Conservation (phyloP, 2,888 invertebrate species). For the Drosophila neoperkinsi region DNA sequence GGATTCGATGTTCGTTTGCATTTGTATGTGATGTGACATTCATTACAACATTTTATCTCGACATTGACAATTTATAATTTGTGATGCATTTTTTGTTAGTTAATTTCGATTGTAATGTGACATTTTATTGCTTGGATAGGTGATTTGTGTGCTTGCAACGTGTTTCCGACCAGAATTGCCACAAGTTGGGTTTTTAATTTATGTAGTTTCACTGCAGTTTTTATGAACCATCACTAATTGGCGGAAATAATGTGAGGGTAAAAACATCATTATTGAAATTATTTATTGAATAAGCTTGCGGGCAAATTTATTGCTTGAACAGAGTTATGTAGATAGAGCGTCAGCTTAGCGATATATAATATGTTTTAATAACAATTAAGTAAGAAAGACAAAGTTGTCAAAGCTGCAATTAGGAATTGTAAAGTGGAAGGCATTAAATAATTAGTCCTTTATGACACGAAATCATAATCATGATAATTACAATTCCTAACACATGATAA, state of each 20-base stretch:
- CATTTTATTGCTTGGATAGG: conserved; percentile 48
- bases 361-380: neutral
- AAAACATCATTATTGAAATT: neutral
- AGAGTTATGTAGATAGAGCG: neutral
- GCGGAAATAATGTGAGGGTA: neutral
- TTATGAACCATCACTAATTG: conserved; percentile 33
- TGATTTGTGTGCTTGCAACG: conserved; percentile 70
- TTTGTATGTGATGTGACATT: conserved; percentile 54
- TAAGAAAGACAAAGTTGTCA: neutral
- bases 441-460: neutral
- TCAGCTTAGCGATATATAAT: neutral
- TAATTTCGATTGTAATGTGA: conserved; percentile 66
- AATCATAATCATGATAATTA: conserved; percentile 24
- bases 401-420: neutral
- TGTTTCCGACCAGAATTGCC: conserved; percentile 51
- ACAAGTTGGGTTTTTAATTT: conserved; percentile 46
- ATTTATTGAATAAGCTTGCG: conserved; percentile 4
- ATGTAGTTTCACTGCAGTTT: conserved; percentile 33
- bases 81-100: conserved; percentile 34
- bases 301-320: neutral
- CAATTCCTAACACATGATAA: conserved; percentile 37
- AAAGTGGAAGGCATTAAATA: neutral
- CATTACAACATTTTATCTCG: conserved; percentile 61
- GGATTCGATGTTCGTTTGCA: conserved; percentile 47
- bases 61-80: conserved; percentile 76